Conservation (phyloP, 2,888 invertebrate species). For the Patella depressa region DNA sequence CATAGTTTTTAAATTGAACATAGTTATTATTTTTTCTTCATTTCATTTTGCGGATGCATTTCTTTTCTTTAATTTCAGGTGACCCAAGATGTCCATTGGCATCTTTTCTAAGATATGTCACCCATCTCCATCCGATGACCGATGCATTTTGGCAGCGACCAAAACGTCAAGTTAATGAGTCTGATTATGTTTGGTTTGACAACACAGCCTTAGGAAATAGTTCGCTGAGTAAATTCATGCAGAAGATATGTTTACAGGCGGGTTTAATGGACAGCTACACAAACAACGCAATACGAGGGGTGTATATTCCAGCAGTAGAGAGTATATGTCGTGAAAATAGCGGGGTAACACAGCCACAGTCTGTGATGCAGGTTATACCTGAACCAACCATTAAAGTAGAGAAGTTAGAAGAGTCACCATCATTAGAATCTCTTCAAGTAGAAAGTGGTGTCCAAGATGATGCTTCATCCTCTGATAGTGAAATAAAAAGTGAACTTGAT, state of each 20-base stretch:
- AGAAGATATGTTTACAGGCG: slow-evolving; percentile 42
- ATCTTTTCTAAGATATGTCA: slow-evolving; percentile 58
- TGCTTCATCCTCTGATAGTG: not conserved
- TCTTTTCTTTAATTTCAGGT: slow-evolving; percentile 40
- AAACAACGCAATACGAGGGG: slow-evolving; percentile 60
- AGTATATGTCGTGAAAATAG: slow-evolving; percentile 47
- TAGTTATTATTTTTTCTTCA: no score
- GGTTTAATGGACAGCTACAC: slow-evolving; percentile 61
- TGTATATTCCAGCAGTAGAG: slow-evolving; percentile 60
- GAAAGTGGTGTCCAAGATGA: not conserved
- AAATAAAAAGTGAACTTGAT: not conserved
- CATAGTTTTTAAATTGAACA: no score
- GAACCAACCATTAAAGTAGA: not conserved
- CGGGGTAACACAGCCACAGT: slow-evolving; percentile 1
- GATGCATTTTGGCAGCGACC: slow-evolving; percentile 64
- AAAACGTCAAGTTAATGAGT: slow-evolving; percentile 53
- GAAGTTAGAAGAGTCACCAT: not conserved
- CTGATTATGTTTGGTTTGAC: slow-evolving; percentile 63
- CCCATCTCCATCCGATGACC: slow-evolving; percentile 64
- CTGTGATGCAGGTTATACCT: slow-evolving; percentile 6
- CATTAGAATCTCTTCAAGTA: not conserved
- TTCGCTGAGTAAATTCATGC: slow-evolving; percentile 56
- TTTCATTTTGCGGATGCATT: not conserved
- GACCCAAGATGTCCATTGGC: slow-evolving; percentile 59
- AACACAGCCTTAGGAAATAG: slow-evolving; percentile 61